Evolutionary conservation across 2,797 vertebrate species (phyloP).

Genomic region (Craterocephalus amniculus): DNA sequence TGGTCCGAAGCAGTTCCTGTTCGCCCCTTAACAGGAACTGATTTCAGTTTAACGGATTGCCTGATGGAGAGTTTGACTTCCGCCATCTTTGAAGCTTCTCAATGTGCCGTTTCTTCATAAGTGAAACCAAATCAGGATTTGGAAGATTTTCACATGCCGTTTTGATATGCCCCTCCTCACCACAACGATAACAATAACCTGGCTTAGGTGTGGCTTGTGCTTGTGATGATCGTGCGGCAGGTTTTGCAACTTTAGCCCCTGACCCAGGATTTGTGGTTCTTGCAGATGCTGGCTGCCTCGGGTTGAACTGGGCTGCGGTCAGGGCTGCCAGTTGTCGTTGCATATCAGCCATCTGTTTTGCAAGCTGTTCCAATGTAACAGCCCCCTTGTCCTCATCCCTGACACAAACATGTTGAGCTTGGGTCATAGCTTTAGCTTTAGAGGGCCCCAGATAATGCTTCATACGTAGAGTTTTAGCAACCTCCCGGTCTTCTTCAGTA

Average conservation of each 20-base stretch:
- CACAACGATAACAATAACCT: background rate
- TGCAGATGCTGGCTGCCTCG: background rate
- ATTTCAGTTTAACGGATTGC: background rate
- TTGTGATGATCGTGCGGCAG: no score
- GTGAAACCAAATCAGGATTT: background rate
- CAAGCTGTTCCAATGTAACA: no score
- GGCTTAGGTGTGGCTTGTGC: background rate
- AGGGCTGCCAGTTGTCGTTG: no score
- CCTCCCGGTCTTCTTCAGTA: background rate
- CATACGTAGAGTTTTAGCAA: background rate
- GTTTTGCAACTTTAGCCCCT: no score
- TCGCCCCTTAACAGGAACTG: background rate
- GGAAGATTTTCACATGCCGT: background rate
- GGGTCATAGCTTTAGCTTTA: no score
- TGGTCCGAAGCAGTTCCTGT: background rate
- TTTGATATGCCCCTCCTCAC: background rate
- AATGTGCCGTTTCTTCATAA: background rate
- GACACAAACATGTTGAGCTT: background rate
- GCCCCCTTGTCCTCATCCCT: accelerated
- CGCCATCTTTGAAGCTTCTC: background rate
- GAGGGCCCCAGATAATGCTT: background rate
- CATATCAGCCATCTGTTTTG: no score
- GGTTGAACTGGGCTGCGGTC: no score
- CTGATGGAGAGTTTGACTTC: accelerated
- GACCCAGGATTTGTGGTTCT: no score